Base-by-base conservation (phyloP, 1,140 invertebrate species). In the Hypothenemus hampei region DNA sequence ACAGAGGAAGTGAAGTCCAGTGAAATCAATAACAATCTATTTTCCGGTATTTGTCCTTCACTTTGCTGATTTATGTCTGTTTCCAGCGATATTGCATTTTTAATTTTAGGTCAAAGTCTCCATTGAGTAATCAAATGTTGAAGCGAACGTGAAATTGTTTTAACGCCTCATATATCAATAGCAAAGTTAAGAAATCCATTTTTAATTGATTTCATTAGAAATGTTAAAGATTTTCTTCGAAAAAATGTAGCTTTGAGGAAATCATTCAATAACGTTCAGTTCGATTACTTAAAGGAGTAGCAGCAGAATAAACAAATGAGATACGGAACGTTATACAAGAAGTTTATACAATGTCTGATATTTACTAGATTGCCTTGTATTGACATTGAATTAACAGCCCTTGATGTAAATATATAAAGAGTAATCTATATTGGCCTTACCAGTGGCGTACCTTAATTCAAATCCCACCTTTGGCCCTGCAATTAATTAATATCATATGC, bases 371-470 rank as follows among this genome's bases (percentile, higher is more conserved):
- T 48, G 26, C 53, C 53, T 55, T 55, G 53, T 48, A 35, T 47
- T 55, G 53, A 55, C 53, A 55, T 55, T 55, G 53, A 29, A 49
- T 24, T 49, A 49, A 49, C 47, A 55, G 50, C 50, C 50, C 50
- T 53, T 53, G 50, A 45, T 53, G 20, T 18, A 20, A 24, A 15
- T 18, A 13, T 23, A 22, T 51, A 49, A 8, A 39, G 21, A 11
- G 10, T 37, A 49, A n/a, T 43, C 18, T 36, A 43, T 29, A 43
- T n/a, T 10, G 23, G 24, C 24, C 26, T 29, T 41, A 20, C 22
- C 50, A 53, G 50, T 53, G 24, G 50, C 26, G 50, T 44, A 26
- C 16, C 23, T 29, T n/a, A n/a, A n/a, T n/a, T n/a, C n/a, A n/a
- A n/a, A n/a, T n/a, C n/a, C n/a, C n/a, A n/a, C n/a, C n/a, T n/a